Evolutionary conservation across 2,888 invertebrate genomes (phyloP).

Genomic region (Dinocampus coccinellae): DNA sequence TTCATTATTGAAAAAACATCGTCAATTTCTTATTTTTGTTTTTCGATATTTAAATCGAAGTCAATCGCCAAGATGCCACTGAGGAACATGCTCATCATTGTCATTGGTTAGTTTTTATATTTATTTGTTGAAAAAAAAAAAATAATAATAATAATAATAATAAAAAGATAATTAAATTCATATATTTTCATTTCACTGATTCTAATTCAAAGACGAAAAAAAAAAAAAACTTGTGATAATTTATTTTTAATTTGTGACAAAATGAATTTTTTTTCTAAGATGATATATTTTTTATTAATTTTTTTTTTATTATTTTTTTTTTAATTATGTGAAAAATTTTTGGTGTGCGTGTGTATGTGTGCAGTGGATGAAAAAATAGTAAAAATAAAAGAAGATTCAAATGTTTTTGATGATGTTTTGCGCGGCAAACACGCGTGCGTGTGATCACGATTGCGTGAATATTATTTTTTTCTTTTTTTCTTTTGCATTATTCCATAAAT

Average conservation of each 20-base stretch:
- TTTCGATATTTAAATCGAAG: not conserved
- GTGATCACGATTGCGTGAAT: slow-evolving; percentile 48
- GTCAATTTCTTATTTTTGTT: not conserved
- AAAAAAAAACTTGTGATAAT: slow-evolving; percentile 1
- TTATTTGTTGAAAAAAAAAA: not conserved
- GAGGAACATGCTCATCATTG: slow-evolving; percentile 43
- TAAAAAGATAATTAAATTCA: too few species aligned
- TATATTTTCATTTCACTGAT: too few species aligned
- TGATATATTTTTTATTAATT: too few species aligned
- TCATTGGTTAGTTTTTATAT: slow-evolving; percentile 46
- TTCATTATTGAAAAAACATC: slow-evolving; percentile 4
- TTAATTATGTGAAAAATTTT: slow-evolving; percentile 26
- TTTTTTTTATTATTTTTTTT: slow-evolving; percentile 13
- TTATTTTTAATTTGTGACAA: not conserved
- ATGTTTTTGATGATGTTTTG: slow-evolving; percentile 19
- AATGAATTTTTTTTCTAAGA: not conserved
- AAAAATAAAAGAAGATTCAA: not conserved
- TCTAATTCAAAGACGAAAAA: too few species aligned
- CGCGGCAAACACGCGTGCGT: slow-evolving; percentile 40
- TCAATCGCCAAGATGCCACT: slow-evolving; percentile 37
- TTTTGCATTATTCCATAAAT: slow-evolving; percentile 46
- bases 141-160: not conserved
- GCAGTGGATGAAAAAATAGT: slow-evolving; percentile 2
- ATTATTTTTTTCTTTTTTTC: slow-evolving; percentile 15
- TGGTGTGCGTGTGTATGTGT: slow-evolving; percentile 21